Base-by-base conservation (phyloP, 2,888 invertebrate species). In the Omphaloscelis lunosa region DNA sequence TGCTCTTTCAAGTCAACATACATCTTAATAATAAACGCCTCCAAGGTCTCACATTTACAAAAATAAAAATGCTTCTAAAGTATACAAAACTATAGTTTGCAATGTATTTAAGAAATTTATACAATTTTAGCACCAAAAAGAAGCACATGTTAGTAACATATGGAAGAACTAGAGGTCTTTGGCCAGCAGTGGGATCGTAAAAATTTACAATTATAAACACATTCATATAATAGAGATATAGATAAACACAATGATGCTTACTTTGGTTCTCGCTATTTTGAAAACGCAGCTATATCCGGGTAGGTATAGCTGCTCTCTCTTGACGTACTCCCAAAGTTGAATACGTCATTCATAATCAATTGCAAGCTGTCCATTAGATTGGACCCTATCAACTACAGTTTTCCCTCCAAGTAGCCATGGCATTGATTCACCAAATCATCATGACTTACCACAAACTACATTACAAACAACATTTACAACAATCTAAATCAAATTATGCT, bases 401-500 rank as follows among this genome's bases (percentile, higher is more conserved):
- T 17, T 27, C 12, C 17, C 1, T 51, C 4, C 20, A 53, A 34
- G 23, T n/a, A 23, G 15, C 20, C 53, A 29, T 8, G 0, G 1
- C 34, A 58, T 58, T 58, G 68, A 29, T 20, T 17, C 20, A 59
- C 1, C 4, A 59, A 67, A 82, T 41, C 20, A 45, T 45, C 5
- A 48, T 53, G 7, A 39, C 20, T n/a, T 48, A 27, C 20, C 27
- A 58, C 23, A 68, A 41, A 56, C 17, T 58, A 27, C n/a, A 45
- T 45, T 7, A n/a, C n/a, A 29, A 29, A 34, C 23, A 67, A 73
- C 4, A 77, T 72, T 62, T 59, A 41, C 58, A 72, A 56, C 27
- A 20, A 75, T 62, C 20, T 29, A 39, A 80, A 80, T 70, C 69
- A 84, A 80, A 86, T 76, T 59, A 74, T 23, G 65, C 7, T 68